phyloP scores from a whole-genome alignment of 1,140 invertebrate species.

The Lasioglossum albipes region DNA sequence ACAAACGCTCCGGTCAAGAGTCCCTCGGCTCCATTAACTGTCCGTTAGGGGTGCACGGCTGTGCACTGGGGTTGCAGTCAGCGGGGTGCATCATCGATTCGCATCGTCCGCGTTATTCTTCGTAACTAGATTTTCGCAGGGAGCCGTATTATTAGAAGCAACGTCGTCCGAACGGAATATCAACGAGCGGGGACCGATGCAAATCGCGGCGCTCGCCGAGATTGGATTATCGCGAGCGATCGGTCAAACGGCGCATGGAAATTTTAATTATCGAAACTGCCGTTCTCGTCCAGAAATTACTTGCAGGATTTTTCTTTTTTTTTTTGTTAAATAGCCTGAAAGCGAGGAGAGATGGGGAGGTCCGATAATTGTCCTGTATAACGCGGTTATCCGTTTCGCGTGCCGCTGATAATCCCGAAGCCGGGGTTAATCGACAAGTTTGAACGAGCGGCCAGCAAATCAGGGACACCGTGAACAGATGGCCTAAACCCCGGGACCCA shows the following conservation, averaged over 20 bases:
- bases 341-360: too few relatives aligned
- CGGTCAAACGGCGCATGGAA: constrained; percentile 46
- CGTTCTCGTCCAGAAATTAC: not conserved
- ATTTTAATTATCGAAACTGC: constrained; percentile 50
- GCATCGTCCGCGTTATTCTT: constrained; percentile 18
- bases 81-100: not conserved
- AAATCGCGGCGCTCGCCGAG: constrained; percentile 24
- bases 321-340: too few relatives aligned
- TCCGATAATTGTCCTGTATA: constrained; percentile 10
- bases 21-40: too few relatives aligned
- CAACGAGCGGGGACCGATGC: constrained; percentile 23
- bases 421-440: not conserved
- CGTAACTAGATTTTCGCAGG: constrained; percentile 49
- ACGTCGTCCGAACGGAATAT: constrained; percentile 33
- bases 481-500: constrained; percentile 8
- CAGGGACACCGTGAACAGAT: constrained; percentile 49
- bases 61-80: too few relatives aligned
- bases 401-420: constrained; percentile 3
- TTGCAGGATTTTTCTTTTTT: constrained; percentile 14
- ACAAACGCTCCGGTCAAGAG: too few relatives aligned
- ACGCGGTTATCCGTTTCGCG: constrained; percentile 17
- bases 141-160: constrained; percentile 41
- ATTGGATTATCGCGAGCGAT: constrained; percentile 41
- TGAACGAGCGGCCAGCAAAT: not conserved
- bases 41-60: too few relatives aligned